Evolutionary conservation across 1,140 invertebrate genomes (phyloP), one percentile per base, ranked within the genome.

Genomic region (Oryctes rhinoceros): DNA sequence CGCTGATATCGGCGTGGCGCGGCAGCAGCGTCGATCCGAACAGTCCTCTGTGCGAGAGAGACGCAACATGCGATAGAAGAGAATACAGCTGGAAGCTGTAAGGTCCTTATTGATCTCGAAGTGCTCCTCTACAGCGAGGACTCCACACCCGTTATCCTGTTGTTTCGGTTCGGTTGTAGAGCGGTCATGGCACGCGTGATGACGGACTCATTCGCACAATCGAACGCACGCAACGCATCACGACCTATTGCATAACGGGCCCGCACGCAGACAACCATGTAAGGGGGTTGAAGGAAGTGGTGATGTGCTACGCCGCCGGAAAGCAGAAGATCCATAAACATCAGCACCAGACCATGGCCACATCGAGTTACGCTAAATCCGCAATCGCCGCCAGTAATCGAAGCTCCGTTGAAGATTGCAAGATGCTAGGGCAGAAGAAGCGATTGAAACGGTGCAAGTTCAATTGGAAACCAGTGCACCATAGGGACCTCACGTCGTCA

Each of bases 21-120:
- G 39, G 39, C 39, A 44, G 39, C 39, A 44, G 39, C 39, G 39
- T 44, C 39, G 39, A 3, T 5, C 39, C 9, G 67, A 10, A 35
- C 15, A 71, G 6, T 71, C 24, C 13, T 18, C 15, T 24, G 65
- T 71, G 65, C 18, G 81, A 48, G 82, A 79, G 62, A 74, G 79
- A 80, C 20, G 65, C 65, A 71, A 71, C 65, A 24, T 24, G 65
- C 65, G 65, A 71, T 20, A 80, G 81, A 48, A 79, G 78, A 79
- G 81, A 79, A 79, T 71, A 80, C 78, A 81, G 81, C 83, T 84
- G 81, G 83, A 84, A 81, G 82, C 83, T 84, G 83, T 81, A 81
- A 83, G 83, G 84, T 82, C 81, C 83, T 85, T 85, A 85, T 85
- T 84, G 84, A 85, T 85, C 83, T 81, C 80, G 77, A 82, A 83